Evolutionary conservation across 2,113 vertebrate genomes (phyloP).

Genomic region (Rhinolophus sinicus): DNA sequence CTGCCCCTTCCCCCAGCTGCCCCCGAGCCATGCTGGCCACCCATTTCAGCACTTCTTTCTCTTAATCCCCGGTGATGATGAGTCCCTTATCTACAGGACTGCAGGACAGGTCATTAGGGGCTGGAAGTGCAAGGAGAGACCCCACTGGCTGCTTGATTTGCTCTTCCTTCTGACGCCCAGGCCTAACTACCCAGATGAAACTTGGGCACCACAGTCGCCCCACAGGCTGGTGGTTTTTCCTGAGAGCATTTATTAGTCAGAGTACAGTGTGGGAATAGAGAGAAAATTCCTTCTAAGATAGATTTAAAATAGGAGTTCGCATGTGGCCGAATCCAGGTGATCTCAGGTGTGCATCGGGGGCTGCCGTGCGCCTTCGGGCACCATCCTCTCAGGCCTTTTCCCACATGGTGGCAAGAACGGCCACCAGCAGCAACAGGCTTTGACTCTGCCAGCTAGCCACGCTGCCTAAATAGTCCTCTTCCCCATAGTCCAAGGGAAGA

Average conservation of each 20-base stretch:
- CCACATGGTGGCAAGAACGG: not conserved
- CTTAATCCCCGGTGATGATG: not conserved
- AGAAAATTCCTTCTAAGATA: not conserved
- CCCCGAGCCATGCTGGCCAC: not conserved
- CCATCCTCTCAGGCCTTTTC: rapidly evolving
- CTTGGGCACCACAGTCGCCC: not conserved
- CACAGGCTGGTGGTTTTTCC: not conserved
- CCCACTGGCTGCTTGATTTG: not conserved
- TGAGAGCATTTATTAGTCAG: not conserved
- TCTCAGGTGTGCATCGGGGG: not conserved
- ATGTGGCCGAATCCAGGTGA: not conserved
- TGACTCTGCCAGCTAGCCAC: not conserved
- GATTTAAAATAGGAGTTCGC: not conserved
- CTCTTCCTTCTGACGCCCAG: not conserved
- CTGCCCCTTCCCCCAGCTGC: not conserved
- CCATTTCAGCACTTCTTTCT: not conserved
- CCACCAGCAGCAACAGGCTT: not conserved
- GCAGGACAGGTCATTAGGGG: not conserved
- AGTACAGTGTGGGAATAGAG: not conserved
- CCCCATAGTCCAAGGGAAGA: not conserved
- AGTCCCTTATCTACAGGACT: not conserved
- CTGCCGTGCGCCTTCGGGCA: not conserved
- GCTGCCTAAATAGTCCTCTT: not conserved
- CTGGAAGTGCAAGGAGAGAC: not conserved
- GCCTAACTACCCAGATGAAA: not conserved